Evolutionary conservation across 2,113 vertebrate genomes (phyloP).

Genomic region (Lucifuga dentata): DNA sequence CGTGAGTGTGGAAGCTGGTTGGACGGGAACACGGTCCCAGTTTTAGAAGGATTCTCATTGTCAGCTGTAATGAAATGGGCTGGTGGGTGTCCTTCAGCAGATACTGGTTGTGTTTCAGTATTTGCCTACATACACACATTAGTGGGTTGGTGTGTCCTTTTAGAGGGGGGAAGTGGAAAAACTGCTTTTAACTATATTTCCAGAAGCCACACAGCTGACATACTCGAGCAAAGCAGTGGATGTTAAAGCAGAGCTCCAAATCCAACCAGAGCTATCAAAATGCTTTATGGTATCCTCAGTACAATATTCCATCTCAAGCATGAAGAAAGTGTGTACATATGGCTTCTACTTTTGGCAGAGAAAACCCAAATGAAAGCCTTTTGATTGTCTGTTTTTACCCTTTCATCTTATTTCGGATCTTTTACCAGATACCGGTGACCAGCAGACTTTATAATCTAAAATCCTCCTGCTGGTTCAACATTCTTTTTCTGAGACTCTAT

Average conservation of each 20-base stretch:
- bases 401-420: slow-evolving; percentile 25
- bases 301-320: slow-evolving; percentile 54
- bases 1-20: slow-evolving; percentile 3
- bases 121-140: slow-evolving; percentile 59
- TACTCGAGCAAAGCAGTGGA: slow-evolving; percentile 42
- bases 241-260: slow-evolving; percentile 53
- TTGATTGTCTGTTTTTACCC: slow-evolving; percentile 30
- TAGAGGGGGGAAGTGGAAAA: slow-evolving; percentile 53
- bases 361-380: slow-evolving; percentile 20
- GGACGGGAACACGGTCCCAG: slow-evolving; percentile 12
- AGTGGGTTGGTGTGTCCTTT: slow-evolving; percentile 30
- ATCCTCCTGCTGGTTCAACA: slow-evolving; percentile 24
- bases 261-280: slow-evolving; percentile 69
- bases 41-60: slow-evolving; percentile 48
- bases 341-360: slow-evolving; percentile 38
- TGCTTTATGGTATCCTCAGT: slow-evolving; percentile 53
- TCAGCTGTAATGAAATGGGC: slow-evolving; percentile 70
- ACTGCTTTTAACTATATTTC: slow-evolving; percentile 55
- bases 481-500: slow-evolving; percentile 11
- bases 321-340: slow-evolving; percentile 30
- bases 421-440: slow-evolving; percentile 32
- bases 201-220: slow-evolving; percentile 54
- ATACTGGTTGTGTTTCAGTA: slow-evolving; percentile 53
- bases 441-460: slow-evolving; percentile 21
- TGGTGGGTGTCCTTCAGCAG: slow-evolving; percentile 63